phyloP scores from a whole-genome alignment of 30 jellyfish, hydroid and myxozoan species.

The Clytia hemisphaerica region DNA sequence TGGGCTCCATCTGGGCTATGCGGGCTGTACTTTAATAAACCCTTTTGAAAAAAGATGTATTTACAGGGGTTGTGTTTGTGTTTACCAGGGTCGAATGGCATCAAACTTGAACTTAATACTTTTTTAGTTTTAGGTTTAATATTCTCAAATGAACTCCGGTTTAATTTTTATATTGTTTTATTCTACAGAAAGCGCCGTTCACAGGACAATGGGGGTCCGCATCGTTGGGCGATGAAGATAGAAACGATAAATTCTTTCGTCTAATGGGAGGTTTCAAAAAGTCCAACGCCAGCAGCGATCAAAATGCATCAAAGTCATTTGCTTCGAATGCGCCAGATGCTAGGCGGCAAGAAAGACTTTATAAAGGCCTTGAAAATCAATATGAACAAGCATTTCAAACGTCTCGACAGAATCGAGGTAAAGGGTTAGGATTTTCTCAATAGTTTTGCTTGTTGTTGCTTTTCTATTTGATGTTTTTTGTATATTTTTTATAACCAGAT shows the following conservation, averaged over 20 bases:
- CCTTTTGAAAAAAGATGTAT: no score
- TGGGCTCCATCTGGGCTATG: no score
- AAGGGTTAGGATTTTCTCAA: conserved; percentile 11
- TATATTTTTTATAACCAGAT: no score
- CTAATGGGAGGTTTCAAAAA: conserved; percentile 19
- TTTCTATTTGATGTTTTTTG: no score
- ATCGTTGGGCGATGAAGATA: conserved; percentile 2
- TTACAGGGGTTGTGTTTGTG: no score
- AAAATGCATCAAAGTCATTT: neutral
- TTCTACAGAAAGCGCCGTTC: neutral
- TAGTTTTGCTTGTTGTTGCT: no score
- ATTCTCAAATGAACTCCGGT: neutral
- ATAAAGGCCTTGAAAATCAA: neutral
- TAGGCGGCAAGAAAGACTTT: neutral
- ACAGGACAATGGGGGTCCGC: conserved; percentile 19
- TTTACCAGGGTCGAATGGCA: no score
- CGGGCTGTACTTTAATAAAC: no score
- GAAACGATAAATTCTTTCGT: conserved; percentile 18
- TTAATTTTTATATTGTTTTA: neutral
- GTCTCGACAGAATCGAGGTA: conserved; percentile 10
- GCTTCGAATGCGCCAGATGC: neutral
- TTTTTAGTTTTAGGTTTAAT: no score
- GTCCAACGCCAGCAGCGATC: neutral
- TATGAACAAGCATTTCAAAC: conserved; percentile 13
- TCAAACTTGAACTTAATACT: neutral